A percentile compares a stretch with the other conserved stretches of the same genome.
Conservation (phyloP, 2,888 invertebrate genomes). For the Xestia c-nigrum region DNA sequence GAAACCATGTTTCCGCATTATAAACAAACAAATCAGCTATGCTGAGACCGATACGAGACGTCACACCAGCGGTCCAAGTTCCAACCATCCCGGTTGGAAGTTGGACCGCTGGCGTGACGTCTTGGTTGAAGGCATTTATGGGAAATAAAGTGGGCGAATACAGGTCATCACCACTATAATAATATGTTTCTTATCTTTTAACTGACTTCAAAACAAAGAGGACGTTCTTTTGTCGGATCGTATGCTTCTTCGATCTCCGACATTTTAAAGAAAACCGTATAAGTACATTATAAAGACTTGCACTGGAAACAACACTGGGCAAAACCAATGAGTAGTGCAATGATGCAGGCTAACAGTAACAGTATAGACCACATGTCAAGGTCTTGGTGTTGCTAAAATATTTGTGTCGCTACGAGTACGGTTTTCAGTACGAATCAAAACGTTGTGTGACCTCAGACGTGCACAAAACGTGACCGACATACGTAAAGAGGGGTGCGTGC, state of each 20-base stretch:
- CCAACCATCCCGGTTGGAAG: too few relatives aligned
- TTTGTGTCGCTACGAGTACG: not conserved
- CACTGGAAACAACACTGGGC: not conserved
- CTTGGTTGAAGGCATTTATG: too few relatives aligned
- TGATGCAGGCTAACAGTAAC: not conserved
- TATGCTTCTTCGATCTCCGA: not conserved
- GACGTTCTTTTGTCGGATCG: not conserved
- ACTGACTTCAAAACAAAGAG: not conserved
- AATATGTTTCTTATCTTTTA: not conserved
- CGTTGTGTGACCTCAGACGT: slow-evolving; percentile 52
- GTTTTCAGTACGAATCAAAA: slow-evolving; percentile 41
- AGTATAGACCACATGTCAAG: slow-evolving; percentile 18
- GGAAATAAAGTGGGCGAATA: too few relatives aligned
- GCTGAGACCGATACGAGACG: too few relatives aligned
- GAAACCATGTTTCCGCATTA: not conserved
- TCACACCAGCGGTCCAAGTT: too few relatives aligned
- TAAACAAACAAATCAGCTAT: not conserved
- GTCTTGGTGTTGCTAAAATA: slow-evolving; percentile 1
- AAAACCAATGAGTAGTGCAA: not conserved
- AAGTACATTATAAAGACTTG: not conserved
- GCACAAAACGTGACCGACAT: slow-evolving; percentile 67
- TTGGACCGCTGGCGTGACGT: too few relatives aligned
- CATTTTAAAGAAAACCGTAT: not conserved
- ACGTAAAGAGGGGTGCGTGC: slow-evolving; percentile 49
- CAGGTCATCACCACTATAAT: not conserved